phyloP scores from a whole-genome alignment of 2,797 vertebrate genomes.

The Eremophila alpestris region DNA sequence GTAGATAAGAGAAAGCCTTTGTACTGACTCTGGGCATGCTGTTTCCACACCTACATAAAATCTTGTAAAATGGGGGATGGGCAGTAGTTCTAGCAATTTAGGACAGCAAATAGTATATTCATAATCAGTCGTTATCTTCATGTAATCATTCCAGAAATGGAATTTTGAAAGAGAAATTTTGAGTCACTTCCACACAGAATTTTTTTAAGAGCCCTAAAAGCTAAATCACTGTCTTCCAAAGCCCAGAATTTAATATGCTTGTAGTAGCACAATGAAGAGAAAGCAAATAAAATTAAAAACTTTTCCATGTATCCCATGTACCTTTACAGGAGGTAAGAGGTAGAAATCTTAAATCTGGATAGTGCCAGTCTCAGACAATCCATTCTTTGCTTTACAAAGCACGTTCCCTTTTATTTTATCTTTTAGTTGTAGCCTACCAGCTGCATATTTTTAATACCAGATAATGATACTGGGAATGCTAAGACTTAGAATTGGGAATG shows the following conservation, averaged over 20 bases:
- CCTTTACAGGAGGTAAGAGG: neutral
- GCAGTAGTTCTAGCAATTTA: neutral
- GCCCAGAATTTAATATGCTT: neutral
- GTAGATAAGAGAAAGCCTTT: neutral
- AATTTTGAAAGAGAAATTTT: neutral
- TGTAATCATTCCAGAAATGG: neutral
- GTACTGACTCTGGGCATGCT: neutral
- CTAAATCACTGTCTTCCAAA: neutral
- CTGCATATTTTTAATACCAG: neutral
- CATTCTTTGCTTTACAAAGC: neutral
- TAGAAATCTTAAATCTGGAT: neutral
- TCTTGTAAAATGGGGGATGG: fast-evolving
- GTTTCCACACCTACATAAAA: neutral
- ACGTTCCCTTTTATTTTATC: neutral
- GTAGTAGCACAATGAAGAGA: neutral
- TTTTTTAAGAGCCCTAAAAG: neutral
- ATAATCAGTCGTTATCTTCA: neutral
- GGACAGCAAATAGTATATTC: neutral
- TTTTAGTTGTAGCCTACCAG: neutral
- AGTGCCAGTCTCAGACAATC: neutral
- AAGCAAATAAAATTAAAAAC: neutral
- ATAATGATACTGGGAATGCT: neutral
- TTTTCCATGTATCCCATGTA: neutral
- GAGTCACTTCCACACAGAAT: neutral
- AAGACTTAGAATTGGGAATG: neutral